Percentiles rank a stretch among this genome's conserved stretches.
Evolutionary conservation across 2,113 vertebrate genomes (phyloP).

Genomic region (Podarcis cretensis): DNA sequence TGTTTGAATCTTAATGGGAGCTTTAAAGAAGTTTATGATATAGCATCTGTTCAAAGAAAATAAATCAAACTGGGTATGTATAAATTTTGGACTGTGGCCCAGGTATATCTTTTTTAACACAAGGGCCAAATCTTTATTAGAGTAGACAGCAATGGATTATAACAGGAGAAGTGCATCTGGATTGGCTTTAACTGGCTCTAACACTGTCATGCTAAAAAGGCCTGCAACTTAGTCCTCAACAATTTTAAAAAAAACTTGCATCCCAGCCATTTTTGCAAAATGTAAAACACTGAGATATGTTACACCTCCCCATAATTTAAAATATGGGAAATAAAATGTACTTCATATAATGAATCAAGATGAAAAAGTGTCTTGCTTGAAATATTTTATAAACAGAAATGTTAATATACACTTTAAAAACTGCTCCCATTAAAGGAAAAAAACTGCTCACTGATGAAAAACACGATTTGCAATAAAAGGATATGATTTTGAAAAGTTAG

Average conservation of each 20-base stretch:
- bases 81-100: constrained; percentile 7
- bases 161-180: background rate
- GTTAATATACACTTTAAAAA: background rate
- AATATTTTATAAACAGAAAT: background rate
- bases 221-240: background rate
- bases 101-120: background rate
- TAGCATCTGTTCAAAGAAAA: background rate
- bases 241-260: background rate
- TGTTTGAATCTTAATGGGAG: background rate
- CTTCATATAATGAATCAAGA: background rate
- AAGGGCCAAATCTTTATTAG: constrained; percentile 2
- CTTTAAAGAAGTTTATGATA: background rate
- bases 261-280: background rate
- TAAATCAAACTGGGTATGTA: background rate
- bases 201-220: background rate
- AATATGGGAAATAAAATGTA: background rate
- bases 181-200: background rate
- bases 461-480: background rate
- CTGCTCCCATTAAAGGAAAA: background rate
- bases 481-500: background rate
- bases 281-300: background rate
- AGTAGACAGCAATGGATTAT: constrained; percentile 1
- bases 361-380: background rate
- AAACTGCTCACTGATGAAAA: background rate
- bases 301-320: background rate